Conservation (phyloP, 2,888 invertebrate species). For the Abrostola tripartita region DNA sequence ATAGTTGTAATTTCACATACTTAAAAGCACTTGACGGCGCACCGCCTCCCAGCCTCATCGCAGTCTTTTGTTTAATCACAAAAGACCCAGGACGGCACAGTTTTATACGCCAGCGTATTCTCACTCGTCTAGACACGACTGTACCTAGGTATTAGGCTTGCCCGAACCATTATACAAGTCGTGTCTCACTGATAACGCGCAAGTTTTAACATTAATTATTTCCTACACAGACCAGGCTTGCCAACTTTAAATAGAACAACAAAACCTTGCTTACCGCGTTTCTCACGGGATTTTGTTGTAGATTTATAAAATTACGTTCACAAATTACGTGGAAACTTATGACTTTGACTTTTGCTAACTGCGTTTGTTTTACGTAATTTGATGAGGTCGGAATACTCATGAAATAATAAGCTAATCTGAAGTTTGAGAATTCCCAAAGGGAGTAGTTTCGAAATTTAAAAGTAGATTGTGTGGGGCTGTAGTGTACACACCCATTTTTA, state of each 20-base stretch:
- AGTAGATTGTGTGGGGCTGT: too few species aligned
- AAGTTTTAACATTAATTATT: conserved; percentile 51
- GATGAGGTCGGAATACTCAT: conserved; percentile 15
- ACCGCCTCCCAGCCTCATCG: conserved; percentile 29
- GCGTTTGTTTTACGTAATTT: neutral
- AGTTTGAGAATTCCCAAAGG: too few species aligned
- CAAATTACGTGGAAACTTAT: conserved; percentile 35
- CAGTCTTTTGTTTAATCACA: conserved; percentile 47
- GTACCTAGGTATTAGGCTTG: conserved; percentile 35
- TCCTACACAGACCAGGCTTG: conserved; percentile 26
- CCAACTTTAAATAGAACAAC: conserved; percentile 30
- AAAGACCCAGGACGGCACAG: conserved; percentile 37
- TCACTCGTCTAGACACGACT: conserved; percentile 44
- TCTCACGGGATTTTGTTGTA: conserved; percentile 12
- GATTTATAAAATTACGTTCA: conserved; percentile 41
- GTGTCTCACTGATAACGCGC: conserved; percentile 34
- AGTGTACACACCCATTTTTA: neutral
- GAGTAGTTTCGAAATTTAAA: too few species aligned
- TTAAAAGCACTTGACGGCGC: conserved; percentile 18
- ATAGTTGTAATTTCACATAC: conserved; percentile 45
- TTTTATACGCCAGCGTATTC: conserved; percentile 21
- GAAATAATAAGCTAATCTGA: conserved; percentile 2
- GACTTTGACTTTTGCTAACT: conserved; percentile 17
- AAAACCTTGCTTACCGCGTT: conserved; percentile 29
- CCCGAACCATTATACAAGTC: conserved; percentile 42